Conservation (phyloP, 2,113 vertebrate species). For the Albula goreensis region DNA sequence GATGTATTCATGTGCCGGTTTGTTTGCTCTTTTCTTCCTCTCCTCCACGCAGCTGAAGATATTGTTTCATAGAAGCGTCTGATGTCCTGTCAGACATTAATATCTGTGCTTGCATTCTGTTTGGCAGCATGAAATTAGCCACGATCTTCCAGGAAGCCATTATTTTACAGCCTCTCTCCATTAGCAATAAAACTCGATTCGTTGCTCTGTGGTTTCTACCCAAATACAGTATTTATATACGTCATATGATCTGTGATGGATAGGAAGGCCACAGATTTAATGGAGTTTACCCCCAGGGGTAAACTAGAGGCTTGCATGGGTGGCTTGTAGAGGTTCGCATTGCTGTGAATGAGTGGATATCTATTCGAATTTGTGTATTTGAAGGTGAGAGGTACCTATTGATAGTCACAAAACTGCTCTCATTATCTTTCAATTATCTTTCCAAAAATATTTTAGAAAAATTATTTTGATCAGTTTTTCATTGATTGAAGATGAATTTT, state of each 20-base stretch:
- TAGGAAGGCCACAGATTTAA: conserved; percentile 14
- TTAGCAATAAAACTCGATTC: background rate
- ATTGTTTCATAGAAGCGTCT: background rate
- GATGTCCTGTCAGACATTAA: background rate
- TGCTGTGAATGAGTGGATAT: background rate
- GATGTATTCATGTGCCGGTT: conserved; percentile 18
- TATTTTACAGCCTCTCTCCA: background rate
- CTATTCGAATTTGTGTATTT: no score
- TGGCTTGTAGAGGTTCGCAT: background rate
- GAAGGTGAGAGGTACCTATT: no score
- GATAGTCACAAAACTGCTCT: no score
- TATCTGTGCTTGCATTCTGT: background rate
- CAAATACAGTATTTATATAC: background rate
- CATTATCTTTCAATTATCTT: no score
- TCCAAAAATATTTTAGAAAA: no score
- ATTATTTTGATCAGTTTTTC: no score
- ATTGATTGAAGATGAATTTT: no score
- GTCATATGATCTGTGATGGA: conserved; percentile 28
- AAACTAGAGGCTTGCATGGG: no score
- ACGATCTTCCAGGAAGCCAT: background rate
- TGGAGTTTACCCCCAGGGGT: background rate
- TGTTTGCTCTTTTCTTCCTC: background rate
- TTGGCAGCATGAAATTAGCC: background rate
- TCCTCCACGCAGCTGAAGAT: background rate
- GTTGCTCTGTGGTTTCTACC: background rate